These are phyloP conservation scores for Antheraea assamensis DNA, from an alignment of 2,888 invertebrate species.

Conservation along the genomic window DNA sequence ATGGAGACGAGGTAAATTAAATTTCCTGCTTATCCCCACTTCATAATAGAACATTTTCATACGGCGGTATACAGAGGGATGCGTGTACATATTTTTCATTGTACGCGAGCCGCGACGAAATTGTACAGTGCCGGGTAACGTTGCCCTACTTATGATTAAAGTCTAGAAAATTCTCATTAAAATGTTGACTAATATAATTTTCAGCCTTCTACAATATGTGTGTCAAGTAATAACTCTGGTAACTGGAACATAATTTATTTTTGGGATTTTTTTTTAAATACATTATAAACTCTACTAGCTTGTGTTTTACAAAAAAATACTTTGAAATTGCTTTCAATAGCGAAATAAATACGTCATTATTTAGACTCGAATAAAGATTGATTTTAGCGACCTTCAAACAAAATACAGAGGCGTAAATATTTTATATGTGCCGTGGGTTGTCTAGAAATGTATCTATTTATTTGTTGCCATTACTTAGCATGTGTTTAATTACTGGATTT, in stretches of 20 bases:
- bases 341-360: too few relatives aligned
- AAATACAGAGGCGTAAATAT: too few relatives aligned
- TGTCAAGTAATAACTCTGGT: not conserved
- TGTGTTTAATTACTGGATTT: too few relatives aligned
- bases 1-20: slow-evolving; percentile 25
- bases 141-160: slow-evolving; percentile 1
- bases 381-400: too few relatives aligned
- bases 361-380: too few relatives aligned
- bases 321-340: too few relatives aligned
- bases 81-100: slow-evolving; percentile 2
- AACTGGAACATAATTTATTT: not conserved
- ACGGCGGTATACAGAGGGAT: not conserved
- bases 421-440: too few relatives aligned
- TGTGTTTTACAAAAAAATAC: too few relatives aligned
- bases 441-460: too few relatives aligned
- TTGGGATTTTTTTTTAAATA: not conserved
- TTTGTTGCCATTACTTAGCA: too few relatives aligned
- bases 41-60: slow-evolving; percentile 19
- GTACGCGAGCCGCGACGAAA: not conserved
- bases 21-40: slow-evolving; percentile 32
- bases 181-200: not conserved
- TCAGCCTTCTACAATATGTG: not conserved
- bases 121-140: not conserved
- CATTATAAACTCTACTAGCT: too few relatives aligned
- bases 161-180: slow-evolving; percentile 5